Evolutionary conservation across 2,113 vertebrate species (phyloP), one percentile per base, ranked within the genome.

Genomic region (Cephalopholis sonnerati): DNA sequence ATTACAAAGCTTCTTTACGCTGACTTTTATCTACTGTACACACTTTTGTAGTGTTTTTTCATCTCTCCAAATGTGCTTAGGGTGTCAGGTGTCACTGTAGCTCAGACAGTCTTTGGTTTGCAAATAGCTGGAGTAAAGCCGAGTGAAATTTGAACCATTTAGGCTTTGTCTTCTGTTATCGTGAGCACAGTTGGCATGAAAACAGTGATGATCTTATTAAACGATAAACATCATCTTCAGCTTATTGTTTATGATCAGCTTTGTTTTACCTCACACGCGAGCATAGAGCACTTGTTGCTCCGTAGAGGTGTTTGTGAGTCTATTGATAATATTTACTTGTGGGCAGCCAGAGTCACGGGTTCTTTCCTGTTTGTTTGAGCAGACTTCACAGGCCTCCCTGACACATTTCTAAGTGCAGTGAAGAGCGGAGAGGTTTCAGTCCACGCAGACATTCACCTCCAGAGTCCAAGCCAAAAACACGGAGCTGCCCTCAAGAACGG

Each of bases 381-480:
- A 94, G 92, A 93, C 77, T 96, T 97, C 92, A 66, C 93, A 63
- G 59, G 92, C n/a, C 94, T 97, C 74, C 94, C 96, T 6, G 95
- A 95, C 79, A 93, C 95, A 5, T 96, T 97, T 89, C 92, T 97
- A n/a, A 96, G 93, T 48, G 89, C 94, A 32, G 93, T 94, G 86
- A 97, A 97, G 89, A 87, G 85, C 6, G 95, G 95, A 71, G 91
- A 95, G 77, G 96, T 97, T 68, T 93, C 96, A 2, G 58, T 93
- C 55, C 93, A 93, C 13, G 95, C 96, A 22, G 97, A 98, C 70
- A 41, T 92, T 51, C 96, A 96, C 50, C 87, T 93, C 51, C 97
- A 96, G 74, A 88, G 82, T 5, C 84, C 93, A 7, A 94, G 95
- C 64, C 94, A 91, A 64, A 97, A 97, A 88, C 95, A 93, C 57